Evolutionary conservation across 2,888 invertebrate species (phyloP).

Genomic region (Timema podura): DNA sequence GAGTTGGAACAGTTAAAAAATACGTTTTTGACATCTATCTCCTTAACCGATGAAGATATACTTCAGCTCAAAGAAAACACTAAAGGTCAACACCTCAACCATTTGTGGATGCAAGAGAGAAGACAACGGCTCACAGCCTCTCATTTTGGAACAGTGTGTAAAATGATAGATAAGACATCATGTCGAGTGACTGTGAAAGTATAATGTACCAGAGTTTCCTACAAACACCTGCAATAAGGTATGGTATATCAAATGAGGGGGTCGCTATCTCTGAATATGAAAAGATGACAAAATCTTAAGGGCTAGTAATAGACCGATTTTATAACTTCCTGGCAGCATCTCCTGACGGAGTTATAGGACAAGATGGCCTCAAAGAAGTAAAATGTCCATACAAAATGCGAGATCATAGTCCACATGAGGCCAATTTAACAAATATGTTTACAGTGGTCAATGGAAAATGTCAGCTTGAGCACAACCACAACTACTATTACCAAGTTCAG

Average conservation of each 20-base stretch:
- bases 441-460: neutral
- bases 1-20: neutral
- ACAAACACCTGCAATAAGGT: conserved; percentile 5
- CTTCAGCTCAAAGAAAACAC: neutral
- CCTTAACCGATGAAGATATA: neutral
- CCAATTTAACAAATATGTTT: neutral
- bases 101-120: neutral
- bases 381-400: neutral
- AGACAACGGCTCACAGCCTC: neutral
- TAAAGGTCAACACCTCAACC: neutral
- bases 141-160: neutral
- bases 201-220: neutral
- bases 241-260: conserved; percentile 19
- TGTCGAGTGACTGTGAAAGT: neutral
- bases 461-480: neutral
- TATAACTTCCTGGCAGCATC: conserved; percentile 29
- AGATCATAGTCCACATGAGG: neutral
- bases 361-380: conserved; percentile 9
- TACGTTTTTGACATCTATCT: neutral
- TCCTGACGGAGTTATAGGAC: conserved; percentile 26
- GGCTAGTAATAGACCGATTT: conserved; percentile 23
- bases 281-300: neutral
- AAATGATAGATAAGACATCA: neutral
- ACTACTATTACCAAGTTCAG: neutral
- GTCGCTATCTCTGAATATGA: conserved; percentile 23